Percentiles rank a stretch among this genome's conserved stretches.
Conservation (phyloP, 2,797 vertebrate genomes). For the Dendrocincla fuliginosa region DNA sequence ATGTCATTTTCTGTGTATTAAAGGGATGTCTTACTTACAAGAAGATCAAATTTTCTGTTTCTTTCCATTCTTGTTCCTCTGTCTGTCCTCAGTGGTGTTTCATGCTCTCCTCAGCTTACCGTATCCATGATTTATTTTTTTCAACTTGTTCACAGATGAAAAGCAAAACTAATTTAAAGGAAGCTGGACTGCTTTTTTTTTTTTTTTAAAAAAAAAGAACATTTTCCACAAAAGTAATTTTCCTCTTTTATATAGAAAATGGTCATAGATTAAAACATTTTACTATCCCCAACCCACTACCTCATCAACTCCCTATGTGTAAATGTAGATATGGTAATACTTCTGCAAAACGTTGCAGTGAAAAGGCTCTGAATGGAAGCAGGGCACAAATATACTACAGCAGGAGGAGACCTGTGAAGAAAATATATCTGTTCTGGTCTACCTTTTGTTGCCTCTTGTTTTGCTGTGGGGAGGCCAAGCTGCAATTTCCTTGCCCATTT, state of each 20-base stretch:
- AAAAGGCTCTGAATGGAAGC: not conserved
- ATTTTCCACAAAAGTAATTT: not conserved
- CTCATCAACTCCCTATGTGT: not conserved
- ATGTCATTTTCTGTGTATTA: not conserved
- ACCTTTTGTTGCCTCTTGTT: not conserved
- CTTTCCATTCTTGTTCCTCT: not conserved
- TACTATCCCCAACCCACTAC: not conserved
- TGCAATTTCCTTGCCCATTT: not conserved
- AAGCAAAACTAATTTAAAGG: not conserved
- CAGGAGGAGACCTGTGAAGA: not conserved
- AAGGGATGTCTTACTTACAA: not conserved
- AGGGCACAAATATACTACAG: not conserved
- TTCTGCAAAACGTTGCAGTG: not conserved
- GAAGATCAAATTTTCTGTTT: not conserved
- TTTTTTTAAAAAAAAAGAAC: not conserved
- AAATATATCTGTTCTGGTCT: not conserved
- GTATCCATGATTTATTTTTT: not conserved
- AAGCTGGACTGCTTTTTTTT: not conserved
- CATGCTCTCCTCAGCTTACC: not conserved
- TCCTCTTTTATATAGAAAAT: not conserved
- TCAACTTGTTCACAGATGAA: not conserved
- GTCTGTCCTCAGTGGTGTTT: not conserved
- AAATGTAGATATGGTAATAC: not conserved
- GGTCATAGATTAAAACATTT: not conserved
- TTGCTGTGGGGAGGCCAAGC: not conserved